Evolutionary conservation across 2,113 vertebrate genomes (phyloP).

Genomic region (Microtus pennsylvanicus): DNA sequence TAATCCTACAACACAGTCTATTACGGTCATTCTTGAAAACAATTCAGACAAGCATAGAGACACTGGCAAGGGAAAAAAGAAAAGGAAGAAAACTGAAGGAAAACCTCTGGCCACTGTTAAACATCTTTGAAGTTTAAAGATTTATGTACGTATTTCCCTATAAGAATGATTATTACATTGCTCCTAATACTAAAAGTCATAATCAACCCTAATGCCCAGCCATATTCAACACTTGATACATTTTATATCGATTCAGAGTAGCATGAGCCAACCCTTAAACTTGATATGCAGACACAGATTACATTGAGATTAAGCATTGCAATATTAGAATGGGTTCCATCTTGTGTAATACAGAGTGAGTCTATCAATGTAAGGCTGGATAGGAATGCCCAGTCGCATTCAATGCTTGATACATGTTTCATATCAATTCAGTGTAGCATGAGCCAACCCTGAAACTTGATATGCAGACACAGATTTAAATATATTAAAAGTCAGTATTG

Average conservation of each 20-base stretch:
- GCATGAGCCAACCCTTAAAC: not conserved
- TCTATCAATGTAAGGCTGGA: not conserved
- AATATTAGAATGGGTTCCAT: not conserved
- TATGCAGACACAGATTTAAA: not conserved
- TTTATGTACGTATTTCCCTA: not conserved
- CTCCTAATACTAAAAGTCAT: not conserved
- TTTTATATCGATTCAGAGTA: not conserved
- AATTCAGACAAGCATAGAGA: not conserved
- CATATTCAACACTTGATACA: not conserved
- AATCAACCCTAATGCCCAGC: not conserved
- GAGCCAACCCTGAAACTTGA: not conserved
- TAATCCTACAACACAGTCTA: not conserved
- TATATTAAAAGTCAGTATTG: constrained; percentile 1
- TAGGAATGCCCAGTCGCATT: not conserved
- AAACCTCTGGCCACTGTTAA: not conserved
- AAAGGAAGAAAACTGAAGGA: not conserved
- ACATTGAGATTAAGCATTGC: constrained; percentile 1
- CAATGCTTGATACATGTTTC: not conserved
- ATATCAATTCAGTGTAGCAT: not conserved
- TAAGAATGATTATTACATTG: not conserved
- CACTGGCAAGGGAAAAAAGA: not conserved
- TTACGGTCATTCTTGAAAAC: not conserved
- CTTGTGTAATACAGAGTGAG: not conserved
- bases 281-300: not conserved
- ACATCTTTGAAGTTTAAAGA: not conserved